Evolutionary conservation across 2,797 vertebrate species (phyloP), one percentile per base, ranked within the genome.

Genomic region (Merluccius polli): DNA sequence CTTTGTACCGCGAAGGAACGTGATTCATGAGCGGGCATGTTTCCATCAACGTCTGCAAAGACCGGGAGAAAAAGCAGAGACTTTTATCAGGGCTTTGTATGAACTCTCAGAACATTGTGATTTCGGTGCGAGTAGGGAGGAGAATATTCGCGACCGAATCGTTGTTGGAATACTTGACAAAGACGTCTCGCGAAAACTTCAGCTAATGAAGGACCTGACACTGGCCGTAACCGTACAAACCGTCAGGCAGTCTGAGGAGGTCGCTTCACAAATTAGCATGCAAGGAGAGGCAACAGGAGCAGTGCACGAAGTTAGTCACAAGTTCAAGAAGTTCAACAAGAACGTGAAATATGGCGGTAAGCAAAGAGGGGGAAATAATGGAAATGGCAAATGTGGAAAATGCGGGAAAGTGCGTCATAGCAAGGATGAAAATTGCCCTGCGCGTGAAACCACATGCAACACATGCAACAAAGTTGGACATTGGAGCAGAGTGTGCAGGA

Each of bases 81-180:
- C 24, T 63, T 41, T 73, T 9, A 79, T 73, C 9, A 73, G 65
- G 31, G 75, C 74, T 69, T 36, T 80, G 71, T 76, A 79, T 67
- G 70, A 79, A 36, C 73, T 79, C 4, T 73, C 70, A 1, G 78
- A 79, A 44, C 70, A 82, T 27, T 82, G 78, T 6, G 59, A 77
- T 1, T 79, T 79, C 13, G 78, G 70, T 16, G 32, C 18, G 31
- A 36, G 33, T 9, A 35, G 68, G 16, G 68, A 70, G 10, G 68
- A 70, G 4, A 70, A 68, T 68, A 68, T 68, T 8, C 0, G 67
- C 11, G 67, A 29, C 67, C 24, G 12, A 30, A 68, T 68, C 13
- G 24, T 29, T 68, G 67, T 31, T 29, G 67, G 67, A 29, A 21
- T 65, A 65, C 21, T 65, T 3, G 59, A 65, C 59, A 65, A 65